Conservation (phyloP, 1,140 invertebrate species). For the Drosophila ironensis region DNA sequence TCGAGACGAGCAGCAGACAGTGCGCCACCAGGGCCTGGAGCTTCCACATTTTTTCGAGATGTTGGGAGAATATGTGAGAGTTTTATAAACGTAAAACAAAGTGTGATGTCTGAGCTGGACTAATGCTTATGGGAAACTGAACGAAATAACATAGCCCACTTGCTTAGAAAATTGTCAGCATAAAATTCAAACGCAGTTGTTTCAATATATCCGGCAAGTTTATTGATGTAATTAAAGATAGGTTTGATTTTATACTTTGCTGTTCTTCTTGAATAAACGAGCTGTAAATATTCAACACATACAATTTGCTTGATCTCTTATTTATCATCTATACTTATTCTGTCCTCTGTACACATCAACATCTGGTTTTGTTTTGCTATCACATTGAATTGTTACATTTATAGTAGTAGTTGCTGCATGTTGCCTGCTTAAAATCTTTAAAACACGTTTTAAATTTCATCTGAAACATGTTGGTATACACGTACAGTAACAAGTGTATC, state of each 20-base stretch:
- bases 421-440: conserved; percentile 76
- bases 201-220: conserved; percentile 69
- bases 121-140: background rate
- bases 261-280: conserved; percentile 68
- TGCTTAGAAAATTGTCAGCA: background rate
- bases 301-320: conserved; percentile 54
- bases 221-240: conserved; percentile 78
- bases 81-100: background rate
- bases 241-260: conserved; percentile 65
- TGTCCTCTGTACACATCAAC: conserved; percentile 76
- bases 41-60: conserved; percentile 63
- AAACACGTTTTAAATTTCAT: conserved; percentile 77
- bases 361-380: conserved; percentile 81
- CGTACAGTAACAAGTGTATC: conserved; percentile 42
- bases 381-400: conserved; percentile 82
- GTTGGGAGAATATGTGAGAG: background rate
- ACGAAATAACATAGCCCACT: background rate
- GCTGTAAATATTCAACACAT: conserved; percentile 79
- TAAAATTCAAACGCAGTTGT: background rate
- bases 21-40: conserved; percentile 81
- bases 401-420: conserved; percentile 81
- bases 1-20: conserved; percentile 83
- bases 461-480: conserved; percentile 70
- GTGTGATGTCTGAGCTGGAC: background rate
- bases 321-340: conserved; percentile 64